Evolutionary conservation across 2,888 invertebrate genomes (phyloP), one percentile per base, ranked within the genome.

Genomic region (Nomada ferruginata): DNA sequence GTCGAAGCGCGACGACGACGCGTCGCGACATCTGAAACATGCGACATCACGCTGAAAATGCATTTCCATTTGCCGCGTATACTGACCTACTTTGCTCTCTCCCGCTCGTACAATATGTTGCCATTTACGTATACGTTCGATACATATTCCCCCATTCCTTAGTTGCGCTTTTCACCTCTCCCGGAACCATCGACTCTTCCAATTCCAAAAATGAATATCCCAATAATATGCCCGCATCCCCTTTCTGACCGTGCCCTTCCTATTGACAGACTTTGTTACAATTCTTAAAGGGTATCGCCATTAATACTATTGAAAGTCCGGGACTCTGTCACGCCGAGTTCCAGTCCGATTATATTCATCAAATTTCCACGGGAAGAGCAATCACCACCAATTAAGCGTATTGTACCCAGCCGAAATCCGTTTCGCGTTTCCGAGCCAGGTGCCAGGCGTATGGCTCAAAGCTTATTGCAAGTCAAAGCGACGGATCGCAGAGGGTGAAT

Each of bases 101-200:
- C 76, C 73, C 75, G 75, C 65, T 53, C 68, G 50, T 47, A 77
- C 73, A 78, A 76, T 77, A 73, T 69, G 63, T 60, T 20, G 20
- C 59, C 72, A 71, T 82, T 82, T 36, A 36, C 36, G 73, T 57
- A 18, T 55, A 53, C 72, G 72, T 82, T 82, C 82, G 52, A 83
- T 86, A 75, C 57, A 61, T 65, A 36, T 36, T 53, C 29, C 63
- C 50, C 23, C 15, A n/a, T 44, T 65, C 26, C 52, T 60, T 50
- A 15, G 9, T 26, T 60, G 47, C 29, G 44, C 70, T 60, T 60
- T 70, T 60, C 50, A 29, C 47, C 50, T 29, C 50, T 29, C 15
- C 2, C 20, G 26, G 0, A 57, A n/a, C 69, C 29, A 29, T 59
- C 57, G 13, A 23, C 57, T 20, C 23, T 20, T 57, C 53, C 20